Evolutionary conservation across 1,140 invertebrate genomes (phyloP).

Genomic region (Adoxophyes honmai): DNA sequence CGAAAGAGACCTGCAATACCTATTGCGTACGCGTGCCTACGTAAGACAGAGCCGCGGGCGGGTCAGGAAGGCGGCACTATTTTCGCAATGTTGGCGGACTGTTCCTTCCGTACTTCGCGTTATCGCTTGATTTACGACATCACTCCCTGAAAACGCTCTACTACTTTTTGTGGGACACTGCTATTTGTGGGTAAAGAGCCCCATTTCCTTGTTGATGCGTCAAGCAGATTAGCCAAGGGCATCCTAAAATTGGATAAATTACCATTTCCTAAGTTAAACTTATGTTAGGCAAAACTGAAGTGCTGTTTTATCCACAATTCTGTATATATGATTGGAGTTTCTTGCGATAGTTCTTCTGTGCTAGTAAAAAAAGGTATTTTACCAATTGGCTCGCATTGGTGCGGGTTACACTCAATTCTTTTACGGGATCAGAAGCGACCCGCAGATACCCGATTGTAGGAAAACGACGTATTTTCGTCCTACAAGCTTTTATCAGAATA

Average conservation of each 20-base stretch:
- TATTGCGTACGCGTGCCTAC: background rate
- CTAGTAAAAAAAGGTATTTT: no score
- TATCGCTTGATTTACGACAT: slow-evolving; percentile 38
- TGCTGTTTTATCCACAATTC: no score
- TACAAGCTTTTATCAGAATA: no score
- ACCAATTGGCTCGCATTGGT: no score
- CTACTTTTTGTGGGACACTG: slow-evolving; percentile 19
- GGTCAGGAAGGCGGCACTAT: slow-evolving; percentile 24
- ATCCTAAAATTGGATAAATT: background rate
- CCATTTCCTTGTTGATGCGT: slow-evolving; percentile 5
- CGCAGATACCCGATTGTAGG: no score
- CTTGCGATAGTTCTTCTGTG: no score
- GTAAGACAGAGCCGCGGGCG: background rate
- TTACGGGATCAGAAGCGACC: background rate
- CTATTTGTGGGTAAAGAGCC: slow-evolving; percentile 19
- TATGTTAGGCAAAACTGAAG: no score
- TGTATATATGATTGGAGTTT: no score
- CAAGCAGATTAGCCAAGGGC: background rate
- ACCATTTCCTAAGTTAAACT: no score
- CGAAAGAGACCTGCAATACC: no score
- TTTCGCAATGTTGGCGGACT: slow-evolving; percentile 29
- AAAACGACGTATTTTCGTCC: no score
- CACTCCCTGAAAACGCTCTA: slow-evolving; percentile 29
- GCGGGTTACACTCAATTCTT: background rate
- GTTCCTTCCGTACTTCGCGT: slow-evolving; percentile 31